phyloP scores from a whole-genome alignment of 1,140 invertebrate species.

The Drosophila triauraria region DNA sequence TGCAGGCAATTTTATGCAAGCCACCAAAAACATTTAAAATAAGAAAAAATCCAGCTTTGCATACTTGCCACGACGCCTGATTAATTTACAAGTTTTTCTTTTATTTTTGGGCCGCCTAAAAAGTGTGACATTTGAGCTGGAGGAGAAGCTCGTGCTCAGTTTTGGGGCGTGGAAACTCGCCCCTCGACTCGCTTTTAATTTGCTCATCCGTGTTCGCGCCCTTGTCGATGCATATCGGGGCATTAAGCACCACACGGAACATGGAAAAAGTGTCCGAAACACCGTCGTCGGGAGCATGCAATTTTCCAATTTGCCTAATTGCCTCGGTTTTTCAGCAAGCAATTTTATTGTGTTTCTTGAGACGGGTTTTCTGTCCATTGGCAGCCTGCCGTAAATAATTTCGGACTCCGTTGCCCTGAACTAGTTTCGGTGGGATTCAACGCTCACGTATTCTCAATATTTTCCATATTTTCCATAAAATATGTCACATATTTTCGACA shows the following conservation, averaged over 20 bases:
- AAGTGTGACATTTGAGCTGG: conserved; percentile 47
- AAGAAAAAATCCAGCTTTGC: conserved; percentile 23
- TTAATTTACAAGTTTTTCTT: conserved; percentile 59
- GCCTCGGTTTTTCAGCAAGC: conserved; percentile 55
- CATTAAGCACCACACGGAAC: conserved; percentile 41
- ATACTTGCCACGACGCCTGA: conserved; percentile 49
- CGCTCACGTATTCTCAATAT: conserved; percentile 19
- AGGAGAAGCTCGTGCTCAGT: neutral
- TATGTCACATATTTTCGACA: conserved; percentile 58
- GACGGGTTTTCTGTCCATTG: conserved; percentile 15
- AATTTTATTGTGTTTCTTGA: conserved; percentile 57
- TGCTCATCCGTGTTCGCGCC: conserved; percentile 64
- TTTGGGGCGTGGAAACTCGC: neutral
- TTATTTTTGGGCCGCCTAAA: neutral
- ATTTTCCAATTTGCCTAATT: conserved; percentile 80
- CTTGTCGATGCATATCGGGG: conserved; percentile 67
- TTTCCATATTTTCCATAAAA: conserved; percentile 8
- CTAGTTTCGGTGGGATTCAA: conserved; percentile 30
- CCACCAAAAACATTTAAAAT: conserved; percentile 18
- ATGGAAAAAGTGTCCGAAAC: conserved; percentile 47
- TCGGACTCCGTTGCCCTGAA: conserved; percentile 33
- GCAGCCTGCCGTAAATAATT: conserved; percentile 21
- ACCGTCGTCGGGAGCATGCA: conserved; percentile 58
- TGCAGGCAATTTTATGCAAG: conserved; percentile 52
- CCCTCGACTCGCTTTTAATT: conserved; percentile 1